Evolutionary conservation across 2,888 invertebrate genomes (phyloP), one percentile per base, ranked within the genome.

Genomic region (Scaptomyza caliginosa): DNA sequence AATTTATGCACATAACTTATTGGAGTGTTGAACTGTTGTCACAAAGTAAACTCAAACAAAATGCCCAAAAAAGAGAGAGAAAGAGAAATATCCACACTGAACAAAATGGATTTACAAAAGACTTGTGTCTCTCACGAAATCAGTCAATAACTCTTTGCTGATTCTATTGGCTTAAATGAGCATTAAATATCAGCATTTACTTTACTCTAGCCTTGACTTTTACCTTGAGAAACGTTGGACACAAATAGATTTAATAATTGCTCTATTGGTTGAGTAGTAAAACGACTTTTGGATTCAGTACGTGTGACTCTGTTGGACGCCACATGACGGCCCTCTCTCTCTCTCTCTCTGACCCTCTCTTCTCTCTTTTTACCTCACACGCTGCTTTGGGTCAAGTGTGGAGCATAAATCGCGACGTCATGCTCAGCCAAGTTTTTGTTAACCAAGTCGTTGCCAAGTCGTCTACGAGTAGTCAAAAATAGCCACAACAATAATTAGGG

Each of bases 191-290:
- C 26, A 39, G 40, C 24, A 17, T n/a, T 4, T 26, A 36, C 32
- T 45, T 23, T 30, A 54, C 17, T 49, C 36, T 51, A 80, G 66
- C 86, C 88, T 86, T 86, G 86, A 86, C 88, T 86, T 84, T 83
- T 67, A 83, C 87, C 85, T 86, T 73, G 60, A 70, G 52, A 3
- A 45, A 46, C 48, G 49, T 45, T 49, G 55, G 42, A 48, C 38
- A 46, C 56, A 17, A 46, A 59, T 54, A 58, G 50, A 67, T 62
- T 45, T 46, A 68, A 68, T 74, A 78, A 81, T 81, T 84, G 74
- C 58, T 72, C 59, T 5, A 42, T 45, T 51, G 68, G 26, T 49
- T 59, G 45, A 43, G 64, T 56, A 34, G 64, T 30, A 51, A 43
- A 40, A 26, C 51, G 40, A 51, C 50, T 68, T 73, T 60, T 46